These are phyloP conservation scores for Azemiops feae DNA, from an alignment of 2,113 vertebrate genomes.

Conservation along the genomic window DNA sequence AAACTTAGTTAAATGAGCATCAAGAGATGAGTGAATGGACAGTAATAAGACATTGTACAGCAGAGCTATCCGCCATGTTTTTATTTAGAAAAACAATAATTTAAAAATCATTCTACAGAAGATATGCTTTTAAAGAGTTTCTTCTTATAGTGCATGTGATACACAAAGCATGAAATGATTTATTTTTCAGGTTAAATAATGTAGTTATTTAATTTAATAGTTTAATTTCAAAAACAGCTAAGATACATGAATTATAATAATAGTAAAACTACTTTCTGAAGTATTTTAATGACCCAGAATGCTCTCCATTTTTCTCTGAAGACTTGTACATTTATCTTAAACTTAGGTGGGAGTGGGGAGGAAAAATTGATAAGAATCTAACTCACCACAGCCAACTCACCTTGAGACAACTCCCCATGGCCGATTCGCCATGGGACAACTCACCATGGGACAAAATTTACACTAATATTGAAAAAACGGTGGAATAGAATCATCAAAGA, in stretches of 20 bases:
- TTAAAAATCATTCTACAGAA: conserved; percentile 8
- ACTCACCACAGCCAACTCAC: neutral
- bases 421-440: too few relatives aligned
- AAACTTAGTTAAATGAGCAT: conserved; percentile 12
- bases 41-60: neutral
- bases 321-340: neutral
- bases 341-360: neutral
- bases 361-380: neutral
- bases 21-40: neutral
- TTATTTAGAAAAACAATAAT: conserved; percentile 9
- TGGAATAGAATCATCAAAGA: neutral
- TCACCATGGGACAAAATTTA: neutral
- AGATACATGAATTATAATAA: neutral
- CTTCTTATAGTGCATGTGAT: conserved; percentile 1
- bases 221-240: conserved; percentile 19
- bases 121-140: conserved; percentile 14
- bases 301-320: neutral
- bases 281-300: neutral
- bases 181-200: conserved; percentile 27
- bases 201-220: conserved; percentile 18
- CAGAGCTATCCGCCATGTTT: neutral
- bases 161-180: neutral
- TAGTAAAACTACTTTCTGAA: neutral
- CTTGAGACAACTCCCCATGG: neutral
- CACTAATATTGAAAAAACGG: neutral